These are phyloP conservation scores for Heliconius erato DNA, from an alignment of 2,888 invertebrate species.

Conservation along the genomic window DNA sequence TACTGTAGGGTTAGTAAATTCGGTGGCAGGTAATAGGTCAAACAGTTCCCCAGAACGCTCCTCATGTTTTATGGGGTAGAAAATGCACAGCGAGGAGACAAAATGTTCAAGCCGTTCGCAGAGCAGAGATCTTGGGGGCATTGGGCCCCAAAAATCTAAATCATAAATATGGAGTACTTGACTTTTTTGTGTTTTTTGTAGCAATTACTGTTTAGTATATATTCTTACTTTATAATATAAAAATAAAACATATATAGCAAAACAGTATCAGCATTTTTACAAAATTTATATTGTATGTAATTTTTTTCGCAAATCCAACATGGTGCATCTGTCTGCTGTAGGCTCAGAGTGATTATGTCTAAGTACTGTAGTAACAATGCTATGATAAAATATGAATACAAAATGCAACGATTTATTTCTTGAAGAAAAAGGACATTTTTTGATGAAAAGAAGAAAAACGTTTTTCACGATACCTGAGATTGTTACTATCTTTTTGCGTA, in stretches of 20 bases:
- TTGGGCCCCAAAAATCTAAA: too few relatives aligned
- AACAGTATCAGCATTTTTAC: not conserved
- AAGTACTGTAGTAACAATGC: conserved; percentile 3
- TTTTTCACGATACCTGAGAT: conserved; percentile 15
- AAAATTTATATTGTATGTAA: not conserved
- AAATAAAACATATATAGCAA: not conserved
- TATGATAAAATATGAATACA: not conserved
- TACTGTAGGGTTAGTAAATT: too few relatives aligned
- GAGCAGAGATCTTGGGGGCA: too few relatives aligned
- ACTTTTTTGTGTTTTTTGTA: too few relatives aligned
- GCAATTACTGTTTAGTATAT: too few relatives aligned
- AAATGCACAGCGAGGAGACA: too few relatives aligned
- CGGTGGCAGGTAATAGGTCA: too few relatives aligned
- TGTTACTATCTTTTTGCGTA: conserved; percentile 29
- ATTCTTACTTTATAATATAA: not conserved
- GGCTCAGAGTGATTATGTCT: not conserved
- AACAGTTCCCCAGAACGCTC: too few relatives aligned
- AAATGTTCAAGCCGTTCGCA: too few relatives aligned
- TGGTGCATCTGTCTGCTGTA: too few relatives aligned
- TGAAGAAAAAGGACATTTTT: conserved; percentile 6
- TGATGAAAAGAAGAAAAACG: not conserved
- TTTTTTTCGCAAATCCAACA: not conserved
- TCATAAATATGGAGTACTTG: too few relatives aligned
- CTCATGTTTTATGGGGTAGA: too few relatives aligned
- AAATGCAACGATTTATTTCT: not conserved